Conservation (phyloP, 2,113 vertebrate species). For the Cryptotis parvus region DNA sequence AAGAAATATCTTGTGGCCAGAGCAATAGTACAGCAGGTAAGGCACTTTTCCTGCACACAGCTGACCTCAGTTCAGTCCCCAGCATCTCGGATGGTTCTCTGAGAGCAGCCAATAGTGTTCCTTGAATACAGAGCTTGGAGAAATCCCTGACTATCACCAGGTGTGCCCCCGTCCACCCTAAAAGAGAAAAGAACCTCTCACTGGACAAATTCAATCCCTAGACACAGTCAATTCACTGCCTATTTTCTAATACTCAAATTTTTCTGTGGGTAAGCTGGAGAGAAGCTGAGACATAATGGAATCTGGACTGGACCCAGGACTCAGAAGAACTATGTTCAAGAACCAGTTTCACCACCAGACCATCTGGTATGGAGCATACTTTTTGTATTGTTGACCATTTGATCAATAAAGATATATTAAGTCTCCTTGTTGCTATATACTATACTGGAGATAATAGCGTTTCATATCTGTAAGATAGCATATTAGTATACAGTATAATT, state of each 20-base stretch:
- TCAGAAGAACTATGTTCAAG: neutral
- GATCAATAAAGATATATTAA: neutral
- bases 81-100: too few species aligned
- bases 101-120: too few species aligned
- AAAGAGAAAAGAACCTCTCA: neutral
- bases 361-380: neutral
- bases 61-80: too few species aligned
- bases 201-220: constrained; percentile 10
- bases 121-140: too few species aligned
- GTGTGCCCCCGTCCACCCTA: too few species aligned
- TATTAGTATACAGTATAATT: neutral
- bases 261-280: neutral
- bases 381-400: neutral
- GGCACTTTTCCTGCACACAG: too few species aligned
- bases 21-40: too few species aligned
- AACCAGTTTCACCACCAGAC: neutral
- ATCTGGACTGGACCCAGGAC: neutral
- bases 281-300: neutral
- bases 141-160: too few species aligned
- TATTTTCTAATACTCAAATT: neutral
- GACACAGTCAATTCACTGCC: neutral
- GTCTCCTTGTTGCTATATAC: neutral
- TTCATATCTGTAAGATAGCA: neutral
- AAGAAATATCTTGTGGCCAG: neutral
- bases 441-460: neutral